Percentiles rank a stretch among this genome's conserved stretches.
These are phyloP conservation scores for Andrena camellia DNA, from an alignment of 2,888 invertebrate genomes.

Conservation along the genomic window DNA sequence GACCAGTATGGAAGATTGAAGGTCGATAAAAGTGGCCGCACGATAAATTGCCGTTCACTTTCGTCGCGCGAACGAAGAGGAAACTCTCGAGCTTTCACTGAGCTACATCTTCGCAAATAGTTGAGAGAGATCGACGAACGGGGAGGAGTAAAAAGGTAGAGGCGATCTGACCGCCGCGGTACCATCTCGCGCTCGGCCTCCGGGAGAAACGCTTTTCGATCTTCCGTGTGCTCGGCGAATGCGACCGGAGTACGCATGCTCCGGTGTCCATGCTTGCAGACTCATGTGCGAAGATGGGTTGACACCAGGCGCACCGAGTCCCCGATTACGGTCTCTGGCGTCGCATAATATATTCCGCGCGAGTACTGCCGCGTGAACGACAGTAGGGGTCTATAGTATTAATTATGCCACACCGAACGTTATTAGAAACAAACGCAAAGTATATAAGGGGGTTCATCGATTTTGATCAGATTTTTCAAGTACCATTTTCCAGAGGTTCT, in stretches of 20 bases:
- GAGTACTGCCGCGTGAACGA: neutral
- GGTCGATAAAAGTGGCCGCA: neutral
- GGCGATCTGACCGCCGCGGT: neutral
- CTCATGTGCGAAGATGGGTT: constrained; percentile 39
- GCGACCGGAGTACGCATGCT: constrained; percentile 37
- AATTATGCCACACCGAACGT: too few species aligned
- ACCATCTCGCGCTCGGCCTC: constrained; percentile 33
- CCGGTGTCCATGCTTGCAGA: constrained; percentile 25
- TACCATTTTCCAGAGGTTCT: too few species aligned
- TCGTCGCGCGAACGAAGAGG: neutral
- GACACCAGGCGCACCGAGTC: constrained; percentile 37
- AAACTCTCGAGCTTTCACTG: neutral
- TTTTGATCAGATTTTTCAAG: too few species aligned
- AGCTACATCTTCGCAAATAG: neutral
- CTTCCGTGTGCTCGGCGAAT: constrained; percentile 23
- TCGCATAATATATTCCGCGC: neutral
- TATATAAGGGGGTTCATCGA: too few species aligned
- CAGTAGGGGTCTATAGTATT: too few species aligned
- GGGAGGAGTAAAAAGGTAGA: neutral
- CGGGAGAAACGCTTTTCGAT: constrained; percentile 47
- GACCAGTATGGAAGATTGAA: neutral
- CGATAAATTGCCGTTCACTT: neutral
- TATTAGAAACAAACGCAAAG: too few species aligned
- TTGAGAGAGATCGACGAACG: neutral
- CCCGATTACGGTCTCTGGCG: constrained; percentile 39